A percentile compares a stretch with the other conserved stretches of the same genome.
Evolutionary conservation across 2,113 vertebrate genomes (phyloP).

Genomic region (Dryoscopus gambensis): DNA sequence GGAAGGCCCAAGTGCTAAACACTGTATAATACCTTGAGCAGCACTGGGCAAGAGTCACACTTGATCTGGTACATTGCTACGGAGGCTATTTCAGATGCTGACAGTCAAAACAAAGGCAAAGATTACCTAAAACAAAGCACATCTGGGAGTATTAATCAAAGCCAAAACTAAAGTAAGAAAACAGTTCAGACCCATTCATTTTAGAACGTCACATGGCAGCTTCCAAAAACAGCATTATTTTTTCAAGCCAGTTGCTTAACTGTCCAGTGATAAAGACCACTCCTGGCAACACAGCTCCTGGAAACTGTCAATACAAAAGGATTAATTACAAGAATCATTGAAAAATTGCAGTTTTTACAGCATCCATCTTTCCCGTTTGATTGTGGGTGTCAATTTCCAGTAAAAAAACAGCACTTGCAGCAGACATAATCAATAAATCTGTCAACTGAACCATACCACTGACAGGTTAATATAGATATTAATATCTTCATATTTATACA

Average conservation of each 20-base stretch:
- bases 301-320: constrained; percentile 23
- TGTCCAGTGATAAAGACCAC: constrained; percentile 30
- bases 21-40: accelerated
- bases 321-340: constrained; percentile 42
- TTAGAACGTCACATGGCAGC: background rate
- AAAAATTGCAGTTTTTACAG: constrained; percentile 15
- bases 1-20: background rate
- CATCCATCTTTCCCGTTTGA: background rate
- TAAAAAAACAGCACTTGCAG: background rate
- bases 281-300: background rate
- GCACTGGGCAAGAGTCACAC: background rate
- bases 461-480: constrained; percentile 7
- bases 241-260: constrained; percentile 29
- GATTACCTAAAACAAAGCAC: background rate
- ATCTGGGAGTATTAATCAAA: background rate
- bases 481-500: background rate
- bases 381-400: constrained; percentile 2
- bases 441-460: constrained; percentile 14
- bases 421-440: constrained; percentile 49
- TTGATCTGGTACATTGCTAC: accelerated
- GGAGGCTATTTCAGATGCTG: background rate
- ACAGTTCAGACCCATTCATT: background rate
- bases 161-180: background rate
- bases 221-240: background rate
- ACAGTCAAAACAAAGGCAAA: background rate